Base-by-base conservation (phyloP, 2,113 vertebrate species). In the Lepisosteus osseus region DNA sequence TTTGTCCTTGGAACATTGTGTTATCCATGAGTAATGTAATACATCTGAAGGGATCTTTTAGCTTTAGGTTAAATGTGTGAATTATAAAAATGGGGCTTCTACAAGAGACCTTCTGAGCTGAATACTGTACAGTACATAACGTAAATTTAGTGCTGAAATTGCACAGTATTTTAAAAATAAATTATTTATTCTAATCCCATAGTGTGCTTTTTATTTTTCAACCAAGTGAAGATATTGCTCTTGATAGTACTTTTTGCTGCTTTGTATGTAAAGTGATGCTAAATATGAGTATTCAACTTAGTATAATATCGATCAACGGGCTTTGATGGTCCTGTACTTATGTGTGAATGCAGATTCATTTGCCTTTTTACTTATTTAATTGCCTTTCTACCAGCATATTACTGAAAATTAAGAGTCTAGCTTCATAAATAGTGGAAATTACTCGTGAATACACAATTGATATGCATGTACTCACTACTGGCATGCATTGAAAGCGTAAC, bases 111-210 rank as follows among this genome's bases (percentile, higher is more conserved):
- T 62, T 75, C 68, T 42, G 54, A 66, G 62, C 61, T 41, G 65
- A 61, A 78, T 65, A n/a, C n/a, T n/a, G n/a, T n/a, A n/a, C n/a
- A n/a, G n/a, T n/a, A 76, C 61, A 44, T 45, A 29, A 29, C 29
- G 29, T 29, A 29, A 29, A 29, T 29, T 29, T 29, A 29, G 29
- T 29, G 29, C 29, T 29, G 29, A 29, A 29, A 29, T 29, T 29
- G 29, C 29, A 29, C 29, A 29, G 2, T 29, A 29, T 29, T 29
- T 29, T 29, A 29, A 29, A 29, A 29, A 29, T 29, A 29, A 29
- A 51, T 51, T 51, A 6, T 51, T 5, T 51, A 51, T 51, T 51
- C 47, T 51, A 9, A 51, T 5, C 47, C 5, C 5, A 6, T 51
- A 51, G 5, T n/a, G 5, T 1, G 11, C 3, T 3, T 64, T 64